A percentile compares a stretch with the other conserved stretches of the same genome.
These are phyloP conservation scores for Idaea biselata DNA, from an alignment of 2,888 invertebrate species.

Conservation along the genomic window DNA sequence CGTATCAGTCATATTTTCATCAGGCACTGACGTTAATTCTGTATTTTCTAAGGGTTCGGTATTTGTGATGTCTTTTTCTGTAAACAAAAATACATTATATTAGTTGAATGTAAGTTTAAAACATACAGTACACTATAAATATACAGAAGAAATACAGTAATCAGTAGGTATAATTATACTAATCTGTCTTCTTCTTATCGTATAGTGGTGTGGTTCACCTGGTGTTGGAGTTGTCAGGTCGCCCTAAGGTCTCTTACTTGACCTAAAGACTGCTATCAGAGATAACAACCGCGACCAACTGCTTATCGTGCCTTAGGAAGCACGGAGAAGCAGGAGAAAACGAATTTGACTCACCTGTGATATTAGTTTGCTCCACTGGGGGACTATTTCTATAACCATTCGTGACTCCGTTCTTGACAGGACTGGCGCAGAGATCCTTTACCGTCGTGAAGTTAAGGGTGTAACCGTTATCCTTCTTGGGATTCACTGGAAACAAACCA, in stretches of 20 bases:
- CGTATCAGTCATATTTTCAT: slow-evolving; percentile 71
- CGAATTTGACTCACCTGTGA: slow-evolving; percentile 68
- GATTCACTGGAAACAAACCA: slow-evolving; percentile 54
- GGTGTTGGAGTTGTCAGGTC: too few relatives aligned
- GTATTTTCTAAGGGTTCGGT: slow-evolving; percentile 74
- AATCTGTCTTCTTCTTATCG: too few relatives aligned
- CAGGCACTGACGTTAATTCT: slow-evolving; percentile 70
- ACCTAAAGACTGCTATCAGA: too few relatives aligned
- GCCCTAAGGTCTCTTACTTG: too few relatives aligned
- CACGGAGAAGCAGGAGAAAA: too few relatives aligned
- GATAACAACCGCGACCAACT: too few relatives aligned
- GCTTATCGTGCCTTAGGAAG: too few relatives aligned
- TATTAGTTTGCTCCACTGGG: slow-evolving; percentile 71
- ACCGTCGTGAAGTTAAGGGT: slow-evolving; percentile 74
- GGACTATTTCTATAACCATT: slow-evolving; percentile 76
- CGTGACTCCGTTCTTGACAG: slow-evolving; percentile 57
- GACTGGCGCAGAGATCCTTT: slow-evolving; percentile 75
- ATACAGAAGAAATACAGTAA: not conserved
- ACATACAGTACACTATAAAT: slow-evolving; percentile 10
- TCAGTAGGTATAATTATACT: not conserved
- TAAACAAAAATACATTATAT: slow-evolving; percentile 21
- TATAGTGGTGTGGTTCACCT: too few relatives aligned
- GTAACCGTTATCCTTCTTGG: slow-evolving; percentile 74
- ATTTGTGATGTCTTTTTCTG: slow-evolving; percentile 78
- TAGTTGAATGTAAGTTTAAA: slow-evolving; percentile 1